Base-by-base conservation (phyloP, 1,140 invertebrate genomes). In the Idris sp. region DNA sequence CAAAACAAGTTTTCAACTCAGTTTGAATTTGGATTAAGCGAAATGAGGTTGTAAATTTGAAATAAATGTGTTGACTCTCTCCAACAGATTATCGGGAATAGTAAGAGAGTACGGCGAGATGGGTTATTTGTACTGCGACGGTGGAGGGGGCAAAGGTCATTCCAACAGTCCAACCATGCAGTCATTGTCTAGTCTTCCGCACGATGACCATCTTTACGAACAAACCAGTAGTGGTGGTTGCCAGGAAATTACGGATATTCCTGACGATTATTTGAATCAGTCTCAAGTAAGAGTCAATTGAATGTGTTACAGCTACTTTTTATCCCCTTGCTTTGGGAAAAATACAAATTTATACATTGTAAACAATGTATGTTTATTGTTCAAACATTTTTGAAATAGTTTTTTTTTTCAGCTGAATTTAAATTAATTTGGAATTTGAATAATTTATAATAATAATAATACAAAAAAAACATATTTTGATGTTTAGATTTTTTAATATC, bases 221-320 rank as follows among this genome's bases (percentile, higher is more conserved):
- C 81, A 87, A 53, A 80, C 82, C 2, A 79, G 81, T 25, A 79
- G 77, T 54, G 83, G 83, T 22, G 85, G 87, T 83, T 83, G 89
- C 89, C 90, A 93, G 85, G 93, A 95, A 87, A 93, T 95, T 71
- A 94, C 92, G 0, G 94, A 94, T 81, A 95, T 95, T 79, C 93
- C 94, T 10, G 93, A 94, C 80, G 94, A 95, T 87, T 95, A 94
- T 82, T 88, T 96, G 1, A 94, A 91, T 83, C 93, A 96, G 76
- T 94, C 93, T 13, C 90, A 91, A 82, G 88, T 89, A 76, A 41
- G 0, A 2, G 4, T 18, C n/a, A n/a, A n/a, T 38, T 18, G 15
- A 35, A 35, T 35, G 11, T 15, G 16, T 35, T 35, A 4, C n/a
- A n/a, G n/a, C n/a, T n/a, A n/a, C n/a, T n/a, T n/a, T n/a, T n/a